A percentile compares a stretch with the other conserved stretches of the same genome.
Conservation (phyloP, 2,888 invertebrate genomes). For the Pammene aurita region DNA sequence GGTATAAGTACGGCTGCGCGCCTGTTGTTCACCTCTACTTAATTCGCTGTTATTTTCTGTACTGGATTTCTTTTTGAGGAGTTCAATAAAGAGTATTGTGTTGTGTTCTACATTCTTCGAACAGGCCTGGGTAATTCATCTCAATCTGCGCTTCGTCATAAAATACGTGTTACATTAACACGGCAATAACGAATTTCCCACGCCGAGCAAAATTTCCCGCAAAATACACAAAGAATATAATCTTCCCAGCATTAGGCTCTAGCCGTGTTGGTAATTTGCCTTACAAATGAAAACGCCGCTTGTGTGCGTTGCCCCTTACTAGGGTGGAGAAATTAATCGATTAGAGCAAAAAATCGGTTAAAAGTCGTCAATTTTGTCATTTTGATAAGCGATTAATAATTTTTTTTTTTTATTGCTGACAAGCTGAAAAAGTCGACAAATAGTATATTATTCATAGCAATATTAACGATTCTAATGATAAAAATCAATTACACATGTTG, state of each 20-base stretch:
- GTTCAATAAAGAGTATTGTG: no score
- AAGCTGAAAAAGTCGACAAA: background rate
- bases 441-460: background rate
- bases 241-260: slow-evolving; percentile 62
- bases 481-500: no score
- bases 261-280: slow-evolving; percentile 64
- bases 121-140: slow-evolving; percentile 8
- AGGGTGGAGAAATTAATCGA: no score
- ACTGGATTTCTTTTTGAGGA: no score
- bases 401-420: background rate
- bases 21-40: no score
- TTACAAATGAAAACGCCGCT: slow-evolving; percentile 60
- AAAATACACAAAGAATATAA: slow-evolving; percentile 58
- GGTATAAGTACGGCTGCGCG: no score
- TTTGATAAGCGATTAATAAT: background rate
- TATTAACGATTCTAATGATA: no score
- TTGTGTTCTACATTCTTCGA: no score
- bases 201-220: slow-evolving; percentile 42
- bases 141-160: background rate
- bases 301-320: background rate
- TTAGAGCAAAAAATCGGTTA: no score
- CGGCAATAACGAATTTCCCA: slow-evolving; percentile 33
- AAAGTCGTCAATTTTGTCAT: no score
- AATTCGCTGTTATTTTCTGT: no score
- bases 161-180: slow-evolving; percentile 27